Evolutionary conservation across 2,888 invertebrate species (phyloP), one percentile per base, ranked within the genome.

Genomic region (Microdon myrmicae): DNA sequence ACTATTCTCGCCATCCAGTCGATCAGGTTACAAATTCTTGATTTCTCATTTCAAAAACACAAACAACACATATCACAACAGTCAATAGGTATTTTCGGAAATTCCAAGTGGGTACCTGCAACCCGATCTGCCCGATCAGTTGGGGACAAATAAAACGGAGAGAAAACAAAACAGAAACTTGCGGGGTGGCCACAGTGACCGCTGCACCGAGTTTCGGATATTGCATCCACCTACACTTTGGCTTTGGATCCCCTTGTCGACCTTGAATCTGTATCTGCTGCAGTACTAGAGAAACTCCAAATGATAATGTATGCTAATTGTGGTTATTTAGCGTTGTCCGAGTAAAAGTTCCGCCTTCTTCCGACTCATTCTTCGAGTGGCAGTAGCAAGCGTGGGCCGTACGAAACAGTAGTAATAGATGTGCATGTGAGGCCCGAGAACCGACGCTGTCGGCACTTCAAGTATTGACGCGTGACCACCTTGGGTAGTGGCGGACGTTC

Each of bases 291-390:
- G 64, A 58, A 64, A 58, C 47, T 53, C 53, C 47, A 34, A 26
- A 47, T 43, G 51, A 58, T 64, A 64, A 58, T 56, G 44, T 58
- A 64, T 64, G 58, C 58, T 58, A 64, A 64, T 64, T 64, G 58
- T 51, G 32, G 58, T 64, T 64, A 53, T 58, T 64, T 64, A 64
- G 64, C 64, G 47, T 58, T 47, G 41, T 28, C 37, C 37, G 37
- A 49, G 51, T 58, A 45, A 64, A 56, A 64, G 58, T 58, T 56
- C 64, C 64, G 64, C 58, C 49, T 56, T 13, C 26, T 56, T 29
- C 56, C 28, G 55, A 43, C 19, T 22, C 20, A 25, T 13, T 9
- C 22, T 17, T 25, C 23, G 14, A 49, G 54, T 43, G 32, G 38
- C 55, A 45, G 38, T 9, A 22, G 17, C 45, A 53, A 39, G 60